phyloP scores from a whole-genome alignment of 1,140 invertebrate species.

The Hermetia illucens region DNA sequence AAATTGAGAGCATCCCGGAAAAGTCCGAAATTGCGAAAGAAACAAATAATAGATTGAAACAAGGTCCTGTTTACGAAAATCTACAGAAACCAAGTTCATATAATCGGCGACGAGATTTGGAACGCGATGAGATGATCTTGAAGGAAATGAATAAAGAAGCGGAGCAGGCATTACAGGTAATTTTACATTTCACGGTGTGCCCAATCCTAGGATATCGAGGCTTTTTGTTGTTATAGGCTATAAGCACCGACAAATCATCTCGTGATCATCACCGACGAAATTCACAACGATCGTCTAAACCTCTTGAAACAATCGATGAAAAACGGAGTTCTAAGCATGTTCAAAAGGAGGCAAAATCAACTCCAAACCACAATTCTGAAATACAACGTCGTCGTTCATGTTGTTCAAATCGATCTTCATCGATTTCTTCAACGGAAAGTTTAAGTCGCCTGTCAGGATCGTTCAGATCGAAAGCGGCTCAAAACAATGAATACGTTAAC shows the following conservation, averaged over 20 bases:
- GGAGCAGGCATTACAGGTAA: constrained; percentile 28
- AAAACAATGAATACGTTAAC: constrained; percentile 4
- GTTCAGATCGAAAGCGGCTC: constrained; percentile 15
- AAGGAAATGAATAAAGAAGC: constrained; percentile 28
- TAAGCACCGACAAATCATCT: constrained; percentile 22
- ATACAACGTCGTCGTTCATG: neutral
- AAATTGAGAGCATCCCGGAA: constrained; percentile 6
- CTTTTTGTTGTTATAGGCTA: constrained; percentile 12
- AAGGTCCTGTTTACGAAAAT: constrained; percentile 9
- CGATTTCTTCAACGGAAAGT: constrained; percentile 25
- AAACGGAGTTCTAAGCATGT: constrained; percentile 5
- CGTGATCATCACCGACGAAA: constrained; percentile 25
- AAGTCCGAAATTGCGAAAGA: constrained; percentile 7
- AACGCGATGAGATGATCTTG: constrained; percentile 23
- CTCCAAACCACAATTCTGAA: constrained; percentile 1
- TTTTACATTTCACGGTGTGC: neutral
- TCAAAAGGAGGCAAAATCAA: constrained; percentile 5
- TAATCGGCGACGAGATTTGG: constrained; percentile 21
- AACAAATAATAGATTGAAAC: neutral
- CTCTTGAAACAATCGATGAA: constrained; percentile 26
- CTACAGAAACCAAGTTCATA: constrained; percentile 17
- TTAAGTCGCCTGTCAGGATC: constrained; percentile 12
- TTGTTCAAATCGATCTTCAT: constrained; percentile 16
- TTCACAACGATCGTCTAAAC: constrained; percentile 20
- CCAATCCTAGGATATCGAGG: neutral